A percentile compares a stretch with the other conserved stretches of the same genome.
Evolutionary conservation across 2,797 vertebrate genomes (phyloP).

Genomic region (Acanthopagrus latus): DNA sequence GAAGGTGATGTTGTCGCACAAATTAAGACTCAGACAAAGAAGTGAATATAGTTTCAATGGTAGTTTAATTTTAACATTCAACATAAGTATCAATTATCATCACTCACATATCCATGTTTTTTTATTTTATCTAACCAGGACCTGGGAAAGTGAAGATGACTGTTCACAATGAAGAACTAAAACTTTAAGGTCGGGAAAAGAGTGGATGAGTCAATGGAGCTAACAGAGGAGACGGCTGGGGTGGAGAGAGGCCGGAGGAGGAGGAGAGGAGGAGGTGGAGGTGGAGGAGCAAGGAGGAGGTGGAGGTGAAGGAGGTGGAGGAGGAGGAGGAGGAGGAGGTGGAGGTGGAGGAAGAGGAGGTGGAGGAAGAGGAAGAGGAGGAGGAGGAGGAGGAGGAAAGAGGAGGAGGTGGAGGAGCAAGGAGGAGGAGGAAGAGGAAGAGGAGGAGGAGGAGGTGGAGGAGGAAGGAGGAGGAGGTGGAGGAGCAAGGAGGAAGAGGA

Average conservation of each 20-base stretch:
- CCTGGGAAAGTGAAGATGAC: conserved; percentile 8
- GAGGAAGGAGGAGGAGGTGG: too few species aligned
- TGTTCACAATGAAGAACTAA: conserved; percentile 51
- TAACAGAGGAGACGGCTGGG: background rate
- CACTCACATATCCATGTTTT: conserved; percentile 77
- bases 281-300: too few species aligned
- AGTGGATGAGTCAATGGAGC: background rate
- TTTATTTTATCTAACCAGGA: conserved; percentile 51
- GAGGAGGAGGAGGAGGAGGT: too few species aligned
- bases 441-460: too few species aligned
- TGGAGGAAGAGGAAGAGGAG: too few species aligned
- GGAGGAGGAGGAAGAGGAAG: too few species aligned
- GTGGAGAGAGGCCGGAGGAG: too few species aligned
- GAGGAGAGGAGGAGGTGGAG: too few species aligned
- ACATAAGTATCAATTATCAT: conserved; percentile 80
- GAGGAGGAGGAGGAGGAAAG: too few species aligned
- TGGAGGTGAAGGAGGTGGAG: too few species aligned
- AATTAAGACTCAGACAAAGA: conserved; percentile 20
- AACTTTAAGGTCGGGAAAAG: background rate
- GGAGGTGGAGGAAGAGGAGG: background rate
- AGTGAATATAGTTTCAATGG: conserved; percentile 76
- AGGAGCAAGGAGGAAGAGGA: background rate
- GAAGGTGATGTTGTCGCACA: conserved; percentile 6
- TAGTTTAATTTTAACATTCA: conserved; percentile 89
- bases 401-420: too few species aligned